phyloP scores from a whole-genome alignment of 1,140 invertebrate species.

The Stenopsyche tienmushanensis region DNA sequence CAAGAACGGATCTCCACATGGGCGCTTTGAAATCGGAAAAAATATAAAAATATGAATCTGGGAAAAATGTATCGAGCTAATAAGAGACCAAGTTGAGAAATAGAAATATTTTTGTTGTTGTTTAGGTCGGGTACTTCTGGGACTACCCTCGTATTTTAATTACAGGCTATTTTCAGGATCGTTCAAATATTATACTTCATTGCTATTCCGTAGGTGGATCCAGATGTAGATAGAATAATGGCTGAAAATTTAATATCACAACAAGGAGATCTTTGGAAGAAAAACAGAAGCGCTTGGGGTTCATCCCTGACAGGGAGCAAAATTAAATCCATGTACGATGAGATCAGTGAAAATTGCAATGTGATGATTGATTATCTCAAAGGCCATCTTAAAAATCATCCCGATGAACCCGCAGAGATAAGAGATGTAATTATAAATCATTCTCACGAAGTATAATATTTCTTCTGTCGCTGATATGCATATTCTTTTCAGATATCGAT shows the following conservation, averaged over 20 bases:
- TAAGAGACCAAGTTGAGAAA: no score
- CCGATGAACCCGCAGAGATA: conserved; percentile 3
- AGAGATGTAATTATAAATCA: conserved; percentile 4
- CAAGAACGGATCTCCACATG: no score
- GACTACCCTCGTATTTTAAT: no score
- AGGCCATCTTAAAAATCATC: neutral
- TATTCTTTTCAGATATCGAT: neutral
- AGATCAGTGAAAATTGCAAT: neutral
- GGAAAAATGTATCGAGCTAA: neutral
- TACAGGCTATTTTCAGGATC: no score
- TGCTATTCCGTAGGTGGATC: conserved; percentile 27
- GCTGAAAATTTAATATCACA: conserved; percentile 39
- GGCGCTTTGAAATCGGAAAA: no score
- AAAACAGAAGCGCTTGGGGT: conserved; percentile 35
- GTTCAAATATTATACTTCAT: neutral
- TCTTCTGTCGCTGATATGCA: neutral
- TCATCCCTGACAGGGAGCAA: conserved; percentile 40
- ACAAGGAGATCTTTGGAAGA: conserved; percentile 43
- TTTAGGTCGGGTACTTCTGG: no score
- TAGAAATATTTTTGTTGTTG: no score
- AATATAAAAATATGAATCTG: neutral
- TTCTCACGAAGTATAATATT: no score
- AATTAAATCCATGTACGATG: conserved; percentile 46
- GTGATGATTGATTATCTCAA: conserved; percentile 11
- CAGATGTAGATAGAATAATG: conserved; percentile 41